A percentile compares a stretch with the other conserved stretches of the same genome.
These are phyloP conservation scores for Desmophyllum pertusum DNA, from an alignment of 92 coral and sea anemone species.

Conservation along the genomic window DNA sequence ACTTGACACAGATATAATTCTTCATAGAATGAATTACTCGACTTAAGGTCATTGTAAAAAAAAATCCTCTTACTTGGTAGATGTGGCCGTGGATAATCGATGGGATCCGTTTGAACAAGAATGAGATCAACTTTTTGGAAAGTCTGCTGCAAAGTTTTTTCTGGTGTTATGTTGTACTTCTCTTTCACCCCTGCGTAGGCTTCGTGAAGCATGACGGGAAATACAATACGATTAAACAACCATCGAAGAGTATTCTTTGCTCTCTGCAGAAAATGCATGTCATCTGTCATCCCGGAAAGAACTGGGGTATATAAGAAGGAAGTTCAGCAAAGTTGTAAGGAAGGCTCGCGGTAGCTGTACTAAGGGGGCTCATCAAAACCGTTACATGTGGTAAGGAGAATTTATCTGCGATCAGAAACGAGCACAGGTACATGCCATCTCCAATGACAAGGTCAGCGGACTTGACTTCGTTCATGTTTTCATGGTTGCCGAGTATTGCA, in stretches of 20 bases:
- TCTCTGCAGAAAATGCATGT: conserved; percentile 46
- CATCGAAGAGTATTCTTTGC: conserved; percentile 22
- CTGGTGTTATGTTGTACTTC: conserved; percentile 45
- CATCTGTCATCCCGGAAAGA: conserved; percentile 19
- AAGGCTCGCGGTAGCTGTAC: not conserved
- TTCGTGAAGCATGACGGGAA: not conserved
- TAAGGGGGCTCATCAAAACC: conserved; percentile 20
- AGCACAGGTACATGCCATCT: conserved; percentile 53
- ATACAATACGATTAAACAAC: not conserved
- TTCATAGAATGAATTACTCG: not conserved
- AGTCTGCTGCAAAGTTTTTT: conserved; percentile 40
- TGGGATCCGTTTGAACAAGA: conserved; percentile 42
- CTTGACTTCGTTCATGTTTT: conserved; percentile 26
- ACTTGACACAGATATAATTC: no score
- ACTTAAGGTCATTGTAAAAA: not conserved
- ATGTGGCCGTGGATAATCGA: conserved; percentile 51
- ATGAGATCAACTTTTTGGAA: conserved; percentile 44
- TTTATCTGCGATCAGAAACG: conserved; percentile 53
- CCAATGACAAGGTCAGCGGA: conserved; percentile 54
- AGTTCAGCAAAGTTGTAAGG: conserved; percentile 26
- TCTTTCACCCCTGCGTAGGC: conserved; percentile 35
- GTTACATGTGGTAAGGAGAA: conserved; percentile 54
- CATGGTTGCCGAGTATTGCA: conserved; percentile 28
- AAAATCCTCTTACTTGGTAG: conserved; percentile 48
- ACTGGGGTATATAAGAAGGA: conserved; percentile 56